These are phyloP conservation scores for Neogobius melanostomus DNA, from an alignment of 2,113 vertebrate genomes.

Conservation along the genomic window DNA sequence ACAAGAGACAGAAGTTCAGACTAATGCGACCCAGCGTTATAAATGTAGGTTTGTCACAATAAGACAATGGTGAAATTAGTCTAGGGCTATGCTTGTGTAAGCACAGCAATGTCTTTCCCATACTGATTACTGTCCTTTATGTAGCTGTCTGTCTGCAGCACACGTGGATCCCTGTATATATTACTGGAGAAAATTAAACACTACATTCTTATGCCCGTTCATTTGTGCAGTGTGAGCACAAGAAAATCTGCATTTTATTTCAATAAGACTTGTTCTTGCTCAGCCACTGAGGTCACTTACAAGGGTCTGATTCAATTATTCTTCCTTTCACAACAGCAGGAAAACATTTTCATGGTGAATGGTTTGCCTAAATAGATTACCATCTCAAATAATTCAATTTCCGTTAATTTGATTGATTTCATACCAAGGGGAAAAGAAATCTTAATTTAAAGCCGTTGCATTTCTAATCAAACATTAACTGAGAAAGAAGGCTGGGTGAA, in stretches of 20 bases:
- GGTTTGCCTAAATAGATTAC: slow-evolving; percentile 73
- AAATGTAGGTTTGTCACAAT: slow-evolving; percentile 44
- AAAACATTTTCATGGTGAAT: slow-evolving; percentile 74
- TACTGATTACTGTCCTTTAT: slow-evolving; percentile 22
- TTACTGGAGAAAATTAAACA: slow-evolving; percentile 23
- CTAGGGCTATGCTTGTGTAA: not conserved
- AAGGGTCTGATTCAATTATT: slow-evolving; percentile 72
- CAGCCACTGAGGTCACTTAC: slow-evolving; percentile 63
- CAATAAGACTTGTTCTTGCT: slow-evolving; percentile 44
- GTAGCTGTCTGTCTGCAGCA: not conserved
- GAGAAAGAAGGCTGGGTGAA: slow-evolving; percentile 49
- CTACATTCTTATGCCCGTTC: slow-evolving; percentile 15
- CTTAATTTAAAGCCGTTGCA: slow-evolving; percentile 72
- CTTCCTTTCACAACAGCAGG: slow-evolving; percentile 65
- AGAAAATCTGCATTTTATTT: slow-evolving; percentile 51
- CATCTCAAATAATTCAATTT: slow-evolving; percentile 76
- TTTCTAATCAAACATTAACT: slow-evolving; percentile 73
- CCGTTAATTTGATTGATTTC: slow-evolving; percentile 75
- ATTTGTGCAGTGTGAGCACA: slow-evolving; percentile 13
- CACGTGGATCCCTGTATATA: not conserved
- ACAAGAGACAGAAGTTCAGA: slow-evolving; percentile 13
- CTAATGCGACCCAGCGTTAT: slow-evolving; percentile 17
- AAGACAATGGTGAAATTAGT: slow-evolving; percentile 13
- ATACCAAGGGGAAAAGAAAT: slow-evolving; percentile 61
- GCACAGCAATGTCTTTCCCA: slow-evolving; percentile 4